These are phyloP conservation scores for Manis pentadactyla DNA, from an alignment of 2,797 vertebrate genomes.

Conservation along the genomic window DNA sequence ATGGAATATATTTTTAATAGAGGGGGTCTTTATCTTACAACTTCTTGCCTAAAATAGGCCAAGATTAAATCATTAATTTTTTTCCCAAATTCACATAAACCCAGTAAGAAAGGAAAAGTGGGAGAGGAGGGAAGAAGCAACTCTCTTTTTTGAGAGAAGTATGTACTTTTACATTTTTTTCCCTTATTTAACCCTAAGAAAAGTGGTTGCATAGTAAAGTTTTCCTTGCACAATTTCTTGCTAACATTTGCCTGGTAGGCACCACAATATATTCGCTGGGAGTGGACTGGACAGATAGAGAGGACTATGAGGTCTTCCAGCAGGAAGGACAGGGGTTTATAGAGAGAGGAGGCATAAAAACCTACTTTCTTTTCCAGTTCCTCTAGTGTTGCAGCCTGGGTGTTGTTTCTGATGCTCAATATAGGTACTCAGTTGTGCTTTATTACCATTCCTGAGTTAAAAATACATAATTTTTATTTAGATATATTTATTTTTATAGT, in stretches of 20 bases:
- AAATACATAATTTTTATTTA: background rate
- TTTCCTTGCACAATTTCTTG: too few relatives aligned
- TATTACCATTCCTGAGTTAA: slow-evolving; percentile 32
- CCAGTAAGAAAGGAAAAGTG: background rate
- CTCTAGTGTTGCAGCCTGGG: background rate
- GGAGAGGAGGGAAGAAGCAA: background rate
- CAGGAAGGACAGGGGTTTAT: background rate
- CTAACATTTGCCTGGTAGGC: background rate
- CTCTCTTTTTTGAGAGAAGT: background rate
- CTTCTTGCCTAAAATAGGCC: background rate
- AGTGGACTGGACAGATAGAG: background rate
- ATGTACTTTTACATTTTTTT: background rate
- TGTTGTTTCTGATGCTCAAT: background rate
- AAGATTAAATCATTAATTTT: slow-evolving; percentile 35
- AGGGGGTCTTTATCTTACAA: background rate
- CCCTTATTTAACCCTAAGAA: background rate
- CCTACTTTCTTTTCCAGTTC: background rate
- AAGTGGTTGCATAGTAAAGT: background rate
- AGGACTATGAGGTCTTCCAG: background rate
- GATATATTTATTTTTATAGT: background rate
- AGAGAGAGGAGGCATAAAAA: background rate
- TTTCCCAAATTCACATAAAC: slow-evolving; percentile 22
- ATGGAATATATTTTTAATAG: background rate
- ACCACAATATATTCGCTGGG: background rate
- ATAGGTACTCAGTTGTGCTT: background rate